A percentile compares a stretch with the other conserved stretches of the same genome.
Conservation (phyloP, 1,140 invertebrate species). For the Drosophila orena region DNA sequence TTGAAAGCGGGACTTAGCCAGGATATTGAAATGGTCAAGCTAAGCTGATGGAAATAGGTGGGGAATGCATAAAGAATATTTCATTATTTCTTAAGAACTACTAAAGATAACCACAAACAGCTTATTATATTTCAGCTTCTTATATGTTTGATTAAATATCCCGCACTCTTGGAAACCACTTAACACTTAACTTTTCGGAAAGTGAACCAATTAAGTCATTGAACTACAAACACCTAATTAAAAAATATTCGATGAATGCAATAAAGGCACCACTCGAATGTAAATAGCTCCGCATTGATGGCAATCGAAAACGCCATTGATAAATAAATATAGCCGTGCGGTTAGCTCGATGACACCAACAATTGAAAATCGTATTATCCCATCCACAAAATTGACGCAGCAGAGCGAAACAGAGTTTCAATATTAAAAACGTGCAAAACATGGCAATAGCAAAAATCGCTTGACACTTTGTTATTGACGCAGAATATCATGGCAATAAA, state of each 20-base stretch:
- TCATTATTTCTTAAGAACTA: background rate
- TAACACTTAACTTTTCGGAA: background rate
- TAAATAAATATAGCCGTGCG: constrained; percentile 33
- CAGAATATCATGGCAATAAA: constrained; percentile 37
- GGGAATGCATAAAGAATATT: background rate
- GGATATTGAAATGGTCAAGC: constrained; percentile 44
- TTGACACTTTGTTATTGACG: constrained; percentile 41
- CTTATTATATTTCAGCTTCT: background rate
- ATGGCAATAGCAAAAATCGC: constrained; percentile 20
- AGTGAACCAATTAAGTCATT: background rate
- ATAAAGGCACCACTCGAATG: constrained; percentile 16
- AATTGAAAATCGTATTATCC: constrained; percentile 39
- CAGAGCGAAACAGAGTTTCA: constrained; percentile 17
- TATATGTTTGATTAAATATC: constrained; percentile 4
- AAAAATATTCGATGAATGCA: constrained; percentile 34
- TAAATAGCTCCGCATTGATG: constrained; percentile 36
- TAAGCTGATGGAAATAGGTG: constrained; percentile 18
- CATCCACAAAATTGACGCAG: constrained; percentile 15
- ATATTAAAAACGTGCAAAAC: constrained; percentile 44
- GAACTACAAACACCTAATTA: constrained; percentile 24
- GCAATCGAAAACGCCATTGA: constrained; percentile 30
- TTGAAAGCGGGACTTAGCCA: background rate
- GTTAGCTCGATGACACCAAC: constrained; percentile 16
- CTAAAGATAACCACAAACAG: background rate
- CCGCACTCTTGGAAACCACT: background rate